Percentiles rank a stretch among this genome's conserved stretches.
These are phyloP conservation scores for Empis livida DNA, from an alignment of 2,888 invertebrate species.

Conservation along the genomic window DNA sequence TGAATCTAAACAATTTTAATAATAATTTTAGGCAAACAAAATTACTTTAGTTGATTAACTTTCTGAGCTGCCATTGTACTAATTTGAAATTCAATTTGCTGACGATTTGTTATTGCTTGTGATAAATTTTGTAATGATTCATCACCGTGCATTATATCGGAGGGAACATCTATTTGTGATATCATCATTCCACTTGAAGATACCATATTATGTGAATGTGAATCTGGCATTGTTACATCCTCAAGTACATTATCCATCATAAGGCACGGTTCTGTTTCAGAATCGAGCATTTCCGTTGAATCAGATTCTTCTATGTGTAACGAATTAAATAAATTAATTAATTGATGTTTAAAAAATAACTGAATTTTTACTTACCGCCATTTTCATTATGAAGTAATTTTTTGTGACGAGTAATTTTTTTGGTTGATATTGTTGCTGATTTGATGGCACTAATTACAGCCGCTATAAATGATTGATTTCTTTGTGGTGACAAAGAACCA, in stretches of 20 bases:
- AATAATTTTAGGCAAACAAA: no score
- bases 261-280: slow-evolving; percentile 69
- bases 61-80: slow-evolving; percentile 30
- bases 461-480: slow-evolving; percentile 53
- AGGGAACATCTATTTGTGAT: slow-evolving; percentile 37
- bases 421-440: slow-evolving; percentile 38
- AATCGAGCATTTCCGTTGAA: slow-evolving; percentile 65
- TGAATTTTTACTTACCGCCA: slow-evolving; percentile 20
- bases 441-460: slow-evolving; percentile 59
- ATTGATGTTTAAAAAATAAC: not conserved
- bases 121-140: slow-evolving; percentile 68
- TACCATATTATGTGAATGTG: slow-evolving; percentile 53
- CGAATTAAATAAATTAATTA: not conserved
- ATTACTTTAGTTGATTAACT: slow-evolving; percentile 35
- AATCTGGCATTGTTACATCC: slow-evolving; percentile 50
- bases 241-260: slow-evolving; percentile 67
- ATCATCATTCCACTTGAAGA: slow-evolving; percentile 44
- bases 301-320: slow-evolving; percentile 44
- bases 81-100: slow-evolving; percentile 47
- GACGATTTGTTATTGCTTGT: slow-evolving; percentile 60
- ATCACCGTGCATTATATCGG: slow-evolving; percentile 31
- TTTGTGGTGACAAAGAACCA: slow-evolving; percentile 44
- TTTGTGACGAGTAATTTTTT: slow-evolving; percentile 10
- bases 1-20: no score
- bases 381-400: slow-evolving; percentile 17